phyloP scores from a whole-genome alignment of 2,797 vertebrate species.

The Sebastiscus albofasciatus region DNA sequence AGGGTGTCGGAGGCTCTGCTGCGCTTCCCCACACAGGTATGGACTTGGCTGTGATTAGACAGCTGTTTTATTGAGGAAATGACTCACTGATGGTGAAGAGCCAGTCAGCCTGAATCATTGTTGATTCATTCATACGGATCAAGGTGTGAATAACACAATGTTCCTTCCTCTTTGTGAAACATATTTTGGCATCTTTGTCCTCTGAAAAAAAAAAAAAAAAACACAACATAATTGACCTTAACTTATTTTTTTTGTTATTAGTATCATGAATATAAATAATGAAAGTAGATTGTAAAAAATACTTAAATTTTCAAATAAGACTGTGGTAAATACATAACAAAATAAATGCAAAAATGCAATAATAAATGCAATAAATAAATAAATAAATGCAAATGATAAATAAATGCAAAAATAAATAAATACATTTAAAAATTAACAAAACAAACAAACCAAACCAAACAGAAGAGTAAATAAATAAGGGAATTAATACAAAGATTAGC shows the following conservation, averaged over 20 bases:
- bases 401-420: too few species aligned
- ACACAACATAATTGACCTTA: background rate
- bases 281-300: background rate
- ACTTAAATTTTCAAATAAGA: background rate
- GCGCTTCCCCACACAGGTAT: constrained; percentile 88
- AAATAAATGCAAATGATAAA: too few species aligned
- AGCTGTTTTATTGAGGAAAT: constrained; percentile 5
- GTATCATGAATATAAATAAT: background rate
- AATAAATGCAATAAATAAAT: too few species aligned
- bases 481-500: too few species aligned
- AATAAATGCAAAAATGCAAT: too few species aligned
- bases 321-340: background rate
- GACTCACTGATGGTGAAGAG: background rate
- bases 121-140: background rate
- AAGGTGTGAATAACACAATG: background rate
- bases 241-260: background rate
- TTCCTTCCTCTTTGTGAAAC: background rate
- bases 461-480: too few species aligned
- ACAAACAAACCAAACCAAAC: too few species aligned
- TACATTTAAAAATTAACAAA: too few species aligned
- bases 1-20: constrained; percentile 88
- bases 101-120: background rate
- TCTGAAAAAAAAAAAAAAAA: background rate
- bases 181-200: background rate
- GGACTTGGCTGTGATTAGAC: background rate